Base-by-base conservation (phyloP, 2,113 vertebrate species). In the Eidolon helvum region DNA sequence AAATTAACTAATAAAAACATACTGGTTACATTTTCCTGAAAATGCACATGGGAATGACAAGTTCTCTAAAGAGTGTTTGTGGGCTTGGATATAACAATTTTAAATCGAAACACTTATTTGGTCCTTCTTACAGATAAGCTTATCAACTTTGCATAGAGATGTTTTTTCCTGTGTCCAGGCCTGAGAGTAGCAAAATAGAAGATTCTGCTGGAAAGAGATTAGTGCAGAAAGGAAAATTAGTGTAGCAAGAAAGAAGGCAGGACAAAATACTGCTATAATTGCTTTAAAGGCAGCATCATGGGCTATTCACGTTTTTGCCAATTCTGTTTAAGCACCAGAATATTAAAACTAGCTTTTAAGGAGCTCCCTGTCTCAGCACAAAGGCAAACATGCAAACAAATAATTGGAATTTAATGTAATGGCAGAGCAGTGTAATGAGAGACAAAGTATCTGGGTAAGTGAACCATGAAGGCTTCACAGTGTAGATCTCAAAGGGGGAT, bases 341-440 rank as follows among this genome's bases (percentile, higher is more conserved):
- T 80, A 82, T 86, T 84, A 66, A 90, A 91, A 87, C 65, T 66
- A 45, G 74, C 28, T 90, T 78, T 93, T 63, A 95, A 87, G 45
- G 66, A 68, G 22, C 38, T 75, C 43, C 43, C 55, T 65, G 45
- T 89, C 59, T 94, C 72, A 86, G 82, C 16, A 40, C 33, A 43
- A 63, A 80, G 8, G 10, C 57, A 93, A 40, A 91, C n/a, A 80
- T n/a, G 28, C 53, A 55, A 83, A 87, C 24, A 72, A 79, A 40
- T 87, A 35, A 61, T 71, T 79, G 93, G 15, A 24, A 19, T 83
- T 21, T 38, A 71, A 82, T 65, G n/a, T 61, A 72, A 75, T 78
- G 40, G 40, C 24, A n/a, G 84, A 50, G 75, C 78, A 38, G 48
- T 11, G n/a, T 15, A 86, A 43, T 77, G 57, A 91, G 71, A 88